Base-by-base conservation (phyloP, 53 echinoderm and acorn worm genomes). In the Luidia sarsii region DNA sequence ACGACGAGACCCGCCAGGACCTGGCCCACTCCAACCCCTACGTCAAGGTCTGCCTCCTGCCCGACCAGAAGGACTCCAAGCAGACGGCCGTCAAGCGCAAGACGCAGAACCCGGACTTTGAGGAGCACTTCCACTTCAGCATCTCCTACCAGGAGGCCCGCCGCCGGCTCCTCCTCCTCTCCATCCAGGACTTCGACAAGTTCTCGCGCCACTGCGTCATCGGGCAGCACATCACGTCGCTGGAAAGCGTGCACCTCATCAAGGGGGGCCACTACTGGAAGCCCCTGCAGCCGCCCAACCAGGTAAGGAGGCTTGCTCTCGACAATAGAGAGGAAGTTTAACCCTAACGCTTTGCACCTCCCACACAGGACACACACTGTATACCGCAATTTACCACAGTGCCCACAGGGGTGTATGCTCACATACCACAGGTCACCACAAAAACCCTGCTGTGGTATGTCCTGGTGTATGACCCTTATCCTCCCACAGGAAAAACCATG, bases 181-280 rank as follows among this genome's bases (percentile, higher is more conserved):
- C 94, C 80, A 94, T 99, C 7, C 94, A 92, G 50, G 99, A 99
- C 70, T 99, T 99, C 87, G 99, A 99, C 82, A 99, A 99, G 72
- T 99, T 87, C 70, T 94, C 94, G 15, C 88, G 99, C 14, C 99
- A 99, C 53, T 94, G 99, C 80, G 94, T 99, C 32, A 99, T 99
- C 74, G 99, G 99, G 45, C 91, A 99, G 67, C 94, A 93, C 68
- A 99, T 91, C 0, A 67, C 89, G 18, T 55, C 99, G 1, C 66
- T 99, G 19, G 94, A 83, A 2, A 91, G 91, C 13, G 68, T 99
- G 16, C 94, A 99, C 53, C 68, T 99, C 0, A 86, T 99, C 18
- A 99, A 99, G 48, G 99, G 99, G 3, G 91, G 84, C 0, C 94
- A 99, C 71, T 91, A 89, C 48, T 99, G 99, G 99, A 99, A 99